These are phyloP conservation scores for Riparia riparia DNA, from an alignment of 2,113 vertebrate species.

Conservation along the genomic window DNA sequence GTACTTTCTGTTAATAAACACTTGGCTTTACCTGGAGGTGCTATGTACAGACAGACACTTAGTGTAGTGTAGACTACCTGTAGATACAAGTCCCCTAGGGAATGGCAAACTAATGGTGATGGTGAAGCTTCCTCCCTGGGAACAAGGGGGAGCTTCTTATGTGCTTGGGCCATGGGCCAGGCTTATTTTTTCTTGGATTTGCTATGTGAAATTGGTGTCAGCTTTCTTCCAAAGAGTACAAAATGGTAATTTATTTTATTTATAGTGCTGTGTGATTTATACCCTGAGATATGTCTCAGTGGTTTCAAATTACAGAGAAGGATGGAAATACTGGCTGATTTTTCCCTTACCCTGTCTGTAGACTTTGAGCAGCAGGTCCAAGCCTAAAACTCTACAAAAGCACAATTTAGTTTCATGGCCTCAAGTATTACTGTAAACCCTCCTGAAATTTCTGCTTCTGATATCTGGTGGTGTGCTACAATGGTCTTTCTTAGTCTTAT, in stretches of 20 bases:
- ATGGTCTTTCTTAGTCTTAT: background rate
- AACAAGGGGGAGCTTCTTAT: background rate
- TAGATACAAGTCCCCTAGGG: background rate
- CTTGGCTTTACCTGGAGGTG: background rate
- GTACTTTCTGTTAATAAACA: background rate
- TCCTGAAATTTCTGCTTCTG: background rate
- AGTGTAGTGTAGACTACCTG: background rate
- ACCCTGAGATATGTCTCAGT: slow-evolving; percentile 17
- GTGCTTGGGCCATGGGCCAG: background rate
- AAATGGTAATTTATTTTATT: slow-evolving; percentile 53
- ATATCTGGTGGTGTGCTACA: background rate
- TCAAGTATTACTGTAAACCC: background rate
- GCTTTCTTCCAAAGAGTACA: slow-evolving; percentile 49
- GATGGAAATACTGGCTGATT: slow-evolving; percentile 33
- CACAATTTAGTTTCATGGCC: background rate
- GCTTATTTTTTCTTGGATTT: slow-evolving; percentile 26
- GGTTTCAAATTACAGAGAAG: slow-evolving; percentile 50
- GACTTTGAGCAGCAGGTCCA: background rate
- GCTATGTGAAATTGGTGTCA: slow-evolving; percentile 23
- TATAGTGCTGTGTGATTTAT: slow-evolving; percentile 48
- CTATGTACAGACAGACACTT: background rate
- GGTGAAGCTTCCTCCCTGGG: background rate
- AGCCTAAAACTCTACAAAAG: background rate
- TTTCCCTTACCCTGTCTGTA: background rate
- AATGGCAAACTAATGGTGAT: background rate